Conservation (phyloP, 2,888 invertebrate genomes). For the Tachina grossa region DNA sequence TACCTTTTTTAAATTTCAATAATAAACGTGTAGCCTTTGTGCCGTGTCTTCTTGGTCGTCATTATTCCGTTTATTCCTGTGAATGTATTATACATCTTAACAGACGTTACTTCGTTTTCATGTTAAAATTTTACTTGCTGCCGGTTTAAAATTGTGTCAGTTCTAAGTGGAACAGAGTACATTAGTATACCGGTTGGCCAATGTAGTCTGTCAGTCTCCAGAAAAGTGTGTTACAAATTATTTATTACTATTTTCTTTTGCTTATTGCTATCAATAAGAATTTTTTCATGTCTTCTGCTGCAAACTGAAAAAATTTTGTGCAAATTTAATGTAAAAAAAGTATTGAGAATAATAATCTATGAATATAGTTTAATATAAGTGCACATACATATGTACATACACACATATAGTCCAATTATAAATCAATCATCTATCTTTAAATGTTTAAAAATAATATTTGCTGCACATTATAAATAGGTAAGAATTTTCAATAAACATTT, state of each 20-base stretch:
- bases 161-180: conserved; percentile 68
- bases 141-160: conserved; percentile 70
- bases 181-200: conserved; percentile 66
- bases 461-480: conserved; percentile 47
- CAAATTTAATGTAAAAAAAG: conserved; percentile 15
- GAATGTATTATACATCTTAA: conserved; percentile 25
- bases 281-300: conserved; percentile 10
- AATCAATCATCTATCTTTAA: conserved; percentile 36
- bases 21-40: conserved; percentile 4
- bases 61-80: conserved; percentile 58
- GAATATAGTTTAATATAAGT: conserved; percentile 32
- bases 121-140: conserved; percentile 44
- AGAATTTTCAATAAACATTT: conserved; percentile 11
- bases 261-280: conserved; percentile 19
- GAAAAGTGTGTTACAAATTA: conserved; percentile 70
- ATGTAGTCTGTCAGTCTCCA: conserved; percentile 30
- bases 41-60: neutral
- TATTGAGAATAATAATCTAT: neutral
- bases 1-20: conserved; percentile 10
- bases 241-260: conserved; percentile 49
- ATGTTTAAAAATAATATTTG: conserved; percentile 25
- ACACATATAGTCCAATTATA: conserved; percentile 21
- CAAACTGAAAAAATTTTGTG: conserved; percentile 26
- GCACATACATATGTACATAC: neutral
- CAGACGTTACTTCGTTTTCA: conserved; percentile 19